Base-by-base conservation (phyloP, 2,113 vertebrate genomes). In the Phrynocephalus versicolor region DNA sequence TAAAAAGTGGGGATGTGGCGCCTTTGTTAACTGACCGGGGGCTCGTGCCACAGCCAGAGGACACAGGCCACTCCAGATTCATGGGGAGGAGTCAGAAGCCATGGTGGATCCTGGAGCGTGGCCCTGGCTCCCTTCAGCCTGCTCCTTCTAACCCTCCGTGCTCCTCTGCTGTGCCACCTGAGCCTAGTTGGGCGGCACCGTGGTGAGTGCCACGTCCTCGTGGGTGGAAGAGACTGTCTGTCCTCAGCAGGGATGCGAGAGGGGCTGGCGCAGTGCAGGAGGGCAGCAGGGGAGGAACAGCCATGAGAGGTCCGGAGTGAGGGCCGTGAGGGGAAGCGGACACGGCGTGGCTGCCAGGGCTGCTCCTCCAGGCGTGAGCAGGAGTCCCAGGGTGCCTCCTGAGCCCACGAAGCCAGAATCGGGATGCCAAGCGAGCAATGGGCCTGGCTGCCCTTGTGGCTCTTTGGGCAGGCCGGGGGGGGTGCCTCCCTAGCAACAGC, bases 401-500 rank as follows among this genome's bases (percentile, higher is more conserved):
- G 5, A 64, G n/a, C 21, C 84, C 64, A 18, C 27, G 12, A 39
- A 37, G 64, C n/a, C 25, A 76, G 1, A 51, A 21, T 41, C 33
- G 73, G 60, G 45, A 65, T 73, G 41, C 58, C 35, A 35, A 51
- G 80, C 2, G 35, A 21, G 18, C 16, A 41, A 85, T 2, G 23
- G 30, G 79, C 67, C 55, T 30, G 3, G 19, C 25, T 15, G 76
- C 30, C 30, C 16, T 10, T 62, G n/a, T n/a, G n/a, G n/a, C 25
- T 25, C 35, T 8, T 1, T 57, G 21, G 1, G 10, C 21, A 1
- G 69, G 16, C 21, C 57, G 55, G 19, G 57, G 55, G 19, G 27
- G 1, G 25, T 19, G 2, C 16, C 37, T n/a, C 71, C 45, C 85
- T 39, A 91, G 82, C 82, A 92, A 25, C 86, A 87, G 39, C 82